Evolutionary conservation across 2,888 invertebrate genomes (phyloP), one percentile per base, ranked within the genome.

Genomic region (Heliconius erato): DNA sequence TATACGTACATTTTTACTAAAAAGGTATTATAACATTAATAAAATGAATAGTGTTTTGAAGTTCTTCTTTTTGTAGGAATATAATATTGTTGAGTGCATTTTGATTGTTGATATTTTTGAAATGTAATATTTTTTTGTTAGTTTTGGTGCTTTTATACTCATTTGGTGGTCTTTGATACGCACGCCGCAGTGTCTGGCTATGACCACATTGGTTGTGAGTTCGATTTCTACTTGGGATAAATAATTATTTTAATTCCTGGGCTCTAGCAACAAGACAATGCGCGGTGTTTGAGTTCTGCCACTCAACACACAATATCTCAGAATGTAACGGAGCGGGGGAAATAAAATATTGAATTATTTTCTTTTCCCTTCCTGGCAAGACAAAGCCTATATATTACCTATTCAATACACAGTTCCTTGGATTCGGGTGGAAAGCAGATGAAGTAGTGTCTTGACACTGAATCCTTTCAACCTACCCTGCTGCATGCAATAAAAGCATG

Each of bases 1-100:
- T 19, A 80, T 49, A 76, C 72, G 76, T 80, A 35, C 16, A 32
- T 68, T 76, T 80, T 74, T 76, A 68, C 76, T 77, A n/a, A 65
- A n/a, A 63, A 77, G n/a, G 16, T 65, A 35, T 63, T 40, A 63
- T 23, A 23, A 63, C 14, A 19, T 63, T 77, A 77, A 63, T 35
- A 32, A 77, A 65, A 77, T 77, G 32, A 54, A 54, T 54, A 54
- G 28, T 5, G 3, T 54, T 74, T 16, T 9, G 12, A 74, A 54
- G 1, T 11, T 49, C 16, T 40, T 74, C 19, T 74, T 40, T 74
- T 11, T 74, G 23, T 54, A 19, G 2, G 1, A 28, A 28, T 74
- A 19, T 54, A 74, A 54, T 28, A 74, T 28, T 19, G 54, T 54
- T 74, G 28, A 74, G 23, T 54, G 16, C 7, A 11, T 74, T 54